Evolutionary conservation across 1,140 invertebrate species (phyloP).

Genomic region (Lanistes nyassanus): DNA sequence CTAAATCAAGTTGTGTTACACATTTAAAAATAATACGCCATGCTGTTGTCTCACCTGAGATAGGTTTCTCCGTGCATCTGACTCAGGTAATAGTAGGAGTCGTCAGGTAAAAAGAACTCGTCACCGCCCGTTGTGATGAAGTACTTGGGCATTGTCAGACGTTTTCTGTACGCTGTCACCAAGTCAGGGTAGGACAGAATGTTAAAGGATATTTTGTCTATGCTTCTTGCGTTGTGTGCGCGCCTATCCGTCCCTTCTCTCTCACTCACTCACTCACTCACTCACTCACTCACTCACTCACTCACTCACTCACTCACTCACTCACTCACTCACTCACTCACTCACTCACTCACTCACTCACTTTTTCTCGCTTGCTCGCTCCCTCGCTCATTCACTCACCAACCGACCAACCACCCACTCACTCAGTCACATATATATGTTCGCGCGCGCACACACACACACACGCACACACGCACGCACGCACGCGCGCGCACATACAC

Average conservation of each 20-base stretch:
- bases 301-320: not conserved
- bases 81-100: constrained; percentile 53
- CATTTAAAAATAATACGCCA: not conserved
- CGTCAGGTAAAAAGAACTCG: constrained; percentile 61
- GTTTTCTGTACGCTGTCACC: constrained; percentile 58
- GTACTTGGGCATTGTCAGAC: constrained; percentile 52
- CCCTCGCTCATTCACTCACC: constrained; percentile 13
- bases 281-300: not conserved
- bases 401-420: not conserved
- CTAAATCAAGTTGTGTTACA: not conserved
- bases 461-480: constrained; percentile 13
- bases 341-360: not conserved
- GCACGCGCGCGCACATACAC: not conserved
- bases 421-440: not conserved
- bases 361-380: constrained; percentile 12
- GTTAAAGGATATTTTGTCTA: not conserved
- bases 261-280: not conserved
- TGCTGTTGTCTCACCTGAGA: constrained; percentile 37
- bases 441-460: not conserved
- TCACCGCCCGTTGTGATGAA: constrained; percentile 58
- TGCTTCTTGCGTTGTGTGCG: not conserved
- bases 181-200: not conserved
- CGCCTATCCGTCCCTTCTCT: not conserved
- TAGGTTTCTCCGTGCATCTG: constrained; percentile 46
- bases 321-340: not conserved